Base-by-base conservation (phyloP, 1,140 invertebrate genomes). In the Chrysopa pallens region DNA sequence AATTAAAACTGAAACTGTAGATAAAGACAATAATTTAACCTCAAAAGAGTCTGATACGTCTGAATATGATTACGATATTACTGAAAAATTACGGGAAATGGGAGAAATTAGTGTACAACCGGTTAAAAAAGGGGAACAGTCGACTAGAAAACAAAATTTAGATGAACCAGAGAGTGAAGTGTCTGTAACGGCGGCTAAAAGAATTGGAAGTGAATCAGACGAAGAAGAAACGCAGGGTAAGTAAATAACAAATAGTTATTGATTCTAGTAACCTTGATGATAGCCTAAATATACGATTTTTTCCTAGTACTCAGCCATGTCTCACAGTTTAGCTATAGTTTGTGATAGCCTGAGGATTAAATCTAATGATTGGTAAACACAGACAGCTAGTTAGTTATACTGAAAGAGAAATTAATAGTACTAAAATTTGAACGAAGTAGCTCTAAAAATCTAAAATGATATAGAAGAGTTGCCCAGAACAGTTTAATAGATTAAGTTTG, bases 71-170 rank as follows among this genome's bases (percentile, higher is more conserved):
- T 53, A 55, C 39, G 68, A 71, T 50, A 66, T 70, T 29, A 64
- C 66, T 35, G 68, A 70, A 42, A 72, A 72, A 49, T 52, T 71
- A 31, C 69, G 70, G 52, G 68, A 71, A 51, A 71, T 72, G 67
- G 69, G 66, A 37, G 66, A 71, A 47, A 69, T 70, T 45, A 64
- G 58, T 55, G 60, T 61, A 8, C 62, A 61, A 47, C 50, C 62
- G 31, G 51, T 62, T 13, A 50, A 45, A 11, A 55, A 59, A 36
- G 48, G 49, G 6, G 31, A 12, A 8, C 46, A 52, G 15, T 8
- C 23, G 15, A 53, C 51, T 15, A 49, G 52, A 15, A 53, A 53
- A 29, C 43, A 46, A 8, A 45, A 52, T 5, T 33, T 31, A 11
- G 40, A 42, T 12, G 35, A 17, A 9, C 45, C 40, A 38, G 56